phyloP scores from a whole-genome alignment of 2,113 vertebrate species.

The Mungos mungo region DNA sequence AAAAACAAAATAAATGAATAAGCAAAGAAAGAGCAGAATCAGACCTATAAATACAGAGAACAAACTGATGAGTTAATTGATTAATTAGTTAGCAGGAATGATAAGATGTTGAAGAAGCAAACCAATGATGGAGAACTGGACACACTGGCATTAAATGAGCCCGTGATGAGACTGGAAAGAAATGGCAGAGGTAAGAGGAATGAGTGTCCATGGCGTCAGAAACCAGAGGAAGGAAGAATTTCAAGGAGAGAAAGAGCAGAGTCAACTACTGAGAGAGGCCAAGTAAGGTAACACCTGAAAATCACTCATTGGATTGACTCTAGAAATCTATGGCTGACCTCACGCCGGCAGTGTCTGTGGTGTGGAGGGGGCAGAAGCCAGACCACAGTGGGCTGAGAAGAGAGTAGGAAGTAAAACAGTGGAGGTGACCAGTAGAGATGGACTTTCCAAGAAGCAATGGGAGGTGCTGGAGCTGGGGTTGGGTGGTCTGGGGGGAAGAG shows the following conservation, averaged over 20 bases:
- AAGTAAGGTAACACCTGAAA: background rate
- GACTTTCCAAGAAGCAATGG: background rate
- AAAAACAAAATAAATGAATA: background rate
- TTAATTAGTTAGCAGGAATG: background rate
- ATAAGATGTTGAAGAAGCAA: background rate
- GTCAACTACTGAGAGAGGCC: background rate
- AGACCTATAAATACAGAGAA: background rate
- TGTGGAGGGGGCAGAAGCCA: background rate
- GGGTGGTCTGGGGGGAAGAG: background rate
- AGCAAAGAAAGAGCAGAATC: background rate
- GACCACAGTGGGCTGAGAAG: background rate
- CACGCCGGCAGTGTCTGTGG: background rate
- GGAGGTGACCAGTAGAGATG: background rate
- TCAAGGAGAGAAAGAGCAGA: background rate
- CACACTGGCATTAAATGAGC: background rate
- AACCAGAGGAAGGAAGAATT: background rate
- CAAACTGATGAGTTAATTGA: background rate
- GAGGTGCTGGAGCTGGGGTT: background rate
- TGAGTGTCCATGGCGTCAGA: background rate
- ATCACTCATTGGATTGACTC: background rate
- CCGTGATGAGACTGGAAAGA: background rate
- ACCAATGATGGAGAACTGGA: background rate
- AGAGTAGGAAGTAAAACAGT: background rate
- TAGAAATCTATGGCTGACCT: background rate
- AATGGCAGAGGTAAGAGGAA: background rate